phyloP scores from a whole-genome alignment of 1,140 invertebrate species.

The Magallana gigas region DNA sequence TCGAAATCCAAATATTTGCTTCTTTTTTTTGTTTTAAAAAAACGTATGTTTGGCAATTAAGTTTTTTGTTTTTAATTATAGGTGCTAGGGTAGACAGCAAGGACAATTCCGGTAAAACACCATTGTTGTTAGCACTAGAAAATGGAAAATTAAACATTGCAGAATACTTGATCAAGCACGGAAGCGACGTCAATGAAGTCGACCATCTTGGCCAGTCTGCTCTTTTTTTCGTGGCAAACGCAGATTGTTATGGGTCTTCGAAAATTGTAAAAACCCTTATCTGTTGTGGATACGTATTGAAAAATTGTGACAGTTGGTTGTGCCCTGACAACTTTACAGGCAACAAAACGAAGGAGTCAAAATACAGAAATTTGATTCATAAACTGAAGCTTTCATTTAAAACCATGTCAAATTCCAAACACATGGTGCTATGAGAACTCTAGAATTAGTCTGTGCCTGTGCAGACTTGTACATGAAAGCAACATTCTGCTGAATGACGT shows the following conservation, averaged over 20 bases:
- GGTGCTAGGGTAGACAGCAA: conserved; percentile 9
- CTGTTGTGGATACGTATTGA: background rate
- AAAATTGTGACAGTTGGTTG: background rate
- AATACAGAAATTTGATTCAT: background rate
- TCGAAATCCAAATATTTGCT: background rate
- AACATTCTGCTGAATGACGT: too few species aligned
- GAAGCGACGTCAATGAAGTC: conserved; percentile 46
- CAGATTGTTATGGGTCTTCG: background rate
- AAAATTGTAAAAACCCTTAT: conserved; percentile 2
- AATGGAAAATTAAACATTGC: conserved; percentile 39
- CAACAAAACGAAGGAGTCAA: background rate
- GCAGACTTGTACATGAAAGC: background rate
- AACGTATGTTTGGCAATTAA: background rate
- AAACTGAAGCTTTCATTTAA: background rate
- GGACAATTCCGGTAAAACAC: conserved; percentile 42
- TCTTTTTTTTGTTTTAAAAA: too few species aligned
- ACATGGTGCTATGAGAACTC: background rate
- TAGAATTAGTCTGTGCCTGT: background rate
- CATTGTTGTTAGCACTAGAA: conserved; percentile 30
- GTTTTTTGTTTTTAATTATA: background rate
- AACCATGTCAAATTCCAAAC: background rate
- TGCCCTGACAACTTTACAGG: background rate
- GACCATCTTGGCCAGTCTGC: conserved; percentile 41
- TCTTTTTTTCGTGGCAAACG: background rate
- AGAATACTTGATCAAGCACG: conserved; percentile 38